phyloP scores from a whole-genome alignment of 2,888 invertebrate genomes.

The Dasysyrphus albostriatus region DNA sequence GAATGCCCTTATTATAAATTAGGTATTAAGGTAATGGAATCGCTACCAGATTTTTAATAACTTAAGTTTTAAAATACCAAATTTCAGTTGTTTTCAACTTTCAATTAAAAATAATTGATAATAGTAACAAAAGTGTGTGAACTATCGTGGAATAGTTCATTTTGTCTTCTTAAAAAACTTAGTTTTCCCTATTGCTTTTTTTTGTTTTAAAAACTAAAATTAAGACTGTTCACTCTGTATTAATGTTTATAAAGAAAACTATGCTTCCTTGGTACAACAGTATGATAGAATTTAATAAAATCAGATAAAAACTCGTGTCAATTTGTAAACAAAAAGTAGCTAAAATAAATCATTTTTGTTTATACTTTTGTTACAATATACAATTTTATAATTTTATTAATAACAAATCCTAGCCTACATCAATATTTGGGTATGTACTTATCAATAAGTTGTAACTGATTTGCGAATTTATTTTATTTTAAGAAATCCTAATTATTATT shows the following conservation, averaged over 20 bases:
- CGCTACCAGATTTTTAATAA: too few species aligned
- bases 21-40: too few species aligned
- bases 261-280: slow-evolving; percentile 37
- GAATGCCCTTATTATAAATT: too few species aligned
- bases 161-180: neutral
- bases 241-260: neutral
- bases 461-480: slow-evolving; percentile 56
- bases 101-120: too few species aligned
- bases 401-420: slow-evolving; percentile 17
- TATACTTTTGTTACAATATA: slow-evolving; percentile 1
- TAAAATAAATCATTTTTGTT: slow-evolving; percentile 34
- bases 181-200: neutral
- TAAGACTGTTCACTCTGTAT: slow-evolving; percentile 16
- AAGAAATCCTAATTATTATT: neutral
- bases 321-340: slow-evolving; percentile 42
- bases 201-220: neutral
- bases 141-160: too few species aligned
- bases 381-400: neutral
- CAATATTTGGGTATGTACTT: slow-evolving; percentile 51
- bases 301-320: slow-evolving; percentile 58
- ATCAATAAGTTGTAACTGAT: slow-evolving; percentile 19
- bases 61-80: too few species aligned
- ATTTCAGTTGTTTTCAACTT: too few species aligned
- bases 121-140: too few species aligned
- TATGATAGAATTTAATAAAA: slow-evolving; percentile 23